Base-by-base conservation (phyloP, 1,140 invertebrate genomes). In the Meloidogyne exigua region DNA sequence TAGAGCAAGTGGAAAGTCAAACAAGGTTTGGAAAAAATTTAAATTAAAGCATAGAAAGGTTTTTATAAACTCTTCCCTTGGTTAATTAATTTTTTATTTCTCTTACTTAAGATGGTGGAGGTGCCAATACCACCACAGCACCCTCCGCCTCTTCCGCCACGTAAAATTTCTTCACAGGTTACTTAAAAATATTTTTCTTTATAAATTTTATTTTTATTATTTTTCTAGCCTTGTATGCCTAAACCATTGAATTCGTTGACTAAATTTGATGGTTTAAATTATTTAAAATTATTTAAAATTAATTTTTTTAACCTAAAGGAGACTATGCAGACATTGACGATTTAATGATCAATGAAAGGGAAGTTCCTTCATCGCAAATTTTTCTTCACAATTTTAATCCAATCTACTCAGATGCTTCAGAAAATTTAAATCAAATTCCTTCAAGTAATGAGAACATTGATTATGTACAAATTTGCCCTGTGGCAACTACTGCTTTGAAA, bases 391-490 rank as follows among this genome's bases (percentile, higher is more conserved):
- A n/a, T 18, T 57, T 63, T 13, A 68, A 62, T 26, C 32, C 65
- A n/a, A 25, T 74, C 7, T n/a, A 28, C 28, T 74, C 72, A 25
- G 25, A 26, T 21, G 72, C 21, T 70, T n/a, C 25, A 7, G 62
- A 25, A 18, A 9, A 21, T 18, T 21, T 26, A 36, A 9, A 21
- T 23, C 25, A 36, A 12, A 23, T 28, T 23, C 73, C 28, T 12
- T 21, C 26, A 36, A 44, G 18, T 13, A 67, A 25, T 26, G 28
- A 65, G 63, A 57, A 57, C 21, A 66, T 76, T 42, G 76, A 78
- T 49, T 78, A 78, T 18, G 65, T 77, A 32, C 68, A 44, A 25
- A 78, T 78, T 25, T 78, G 75, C 65, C 76, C 76, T 36, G 15
- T 21, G 21, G 65, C 76, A 18, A 78, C 76, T 18, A 68, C 63